Percentiles rank a stretch among this genome's conserved stretches.
These are phyloP conservation scores for Cryptophagus acutangulus DNA, from an alignment of 2,888 invertebrate species.

Conservation along the genomic window DNA sequence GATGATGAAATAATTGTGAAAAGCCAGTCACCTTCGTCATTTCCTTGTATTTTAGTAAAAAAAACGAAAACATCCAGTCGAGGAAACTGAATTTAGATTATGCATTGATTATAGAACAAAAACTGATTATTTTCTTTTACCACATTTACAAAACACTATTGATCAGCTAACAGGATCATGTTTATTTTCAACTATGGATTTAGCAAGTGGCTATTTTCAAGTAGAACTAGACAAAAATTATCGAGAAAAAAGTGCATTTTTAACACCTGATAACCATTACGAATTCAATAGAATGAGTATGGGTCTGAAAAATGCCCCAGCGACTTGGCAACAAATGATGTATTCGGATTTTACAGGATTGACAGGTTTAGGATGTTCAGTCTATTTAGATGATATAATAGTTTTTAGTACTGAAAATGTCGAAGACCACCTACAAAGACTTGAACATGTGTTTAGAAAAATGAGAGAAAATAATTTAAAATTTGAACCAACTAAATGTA, in stretches of 20 bases:
- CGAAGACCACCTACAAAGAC: conserved; percentile 5
- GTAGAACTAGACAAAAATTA: conserved; percentile 23
- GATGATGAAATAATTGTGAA: conserved; percentile 23
- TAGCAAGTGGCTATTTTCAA: conserved; percentile 32
- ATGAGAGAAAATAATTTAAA: conserved; percentile 3
- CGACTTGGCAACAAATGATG: conserved; percentile 7
- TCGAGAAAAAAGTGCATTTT: conserved; percentile 21
- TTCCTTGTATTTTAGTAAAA: conserved; percentile 35
- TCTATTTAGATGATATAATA: conserved; percentile 26
- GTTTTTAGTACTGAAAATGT: conserved; percentile 15
- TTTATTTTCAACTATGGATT: conserved; percentile 28
- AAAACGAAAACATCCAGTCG: conserved; percentile 31
- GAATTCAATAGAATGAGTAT: conserved; percentile 7
- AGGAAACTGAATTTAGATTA: conserved; percentile 6
- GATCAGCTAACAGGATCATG: conserved; percentile 20
- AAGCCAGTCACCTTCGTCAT: conserved; percentile 33
- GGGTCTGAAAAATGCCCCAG: conserved; percentile 8
- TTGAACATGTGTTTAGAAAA: background rate
- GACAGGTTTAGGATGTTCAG: conserved; percentile 7
- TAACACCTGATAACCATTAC: conserved; percentile 10
- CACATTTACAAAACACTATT: conserved; percentile 27
- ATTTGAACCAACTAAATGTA: conserved; percentile 5
- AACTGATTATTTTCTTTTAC: conserved; percentile 21
- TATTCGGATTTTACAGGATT: conserved; percentile 6
- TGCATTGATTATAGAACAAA: conserved; percentile 22